phyloP scores from a whole-genome alignment of 2,797 vertebrate species.

The Leptatherina wallacei region DNA sequence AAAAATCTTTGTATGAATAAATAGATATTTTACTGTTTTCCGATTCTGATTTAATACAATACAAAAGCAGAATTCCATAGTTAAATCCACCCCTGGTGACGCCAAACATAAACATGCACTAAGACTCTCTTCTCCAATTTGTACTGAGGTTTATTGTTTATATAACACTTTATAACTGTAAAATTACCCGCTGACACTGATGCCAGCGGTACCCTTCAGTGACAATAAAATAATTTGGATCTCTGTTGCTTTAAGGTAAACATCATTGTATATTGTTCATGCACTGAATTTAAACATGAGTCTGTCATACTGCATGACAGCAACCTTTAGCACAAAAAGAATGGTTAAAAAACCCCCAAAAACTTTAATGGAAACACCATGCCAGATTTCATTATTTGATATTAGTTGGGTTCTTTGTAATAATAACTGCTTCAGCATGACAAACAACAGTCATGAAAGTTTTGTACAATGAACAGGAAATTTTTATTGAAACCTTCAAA shows the following conservation, averaged over 20 bases:
- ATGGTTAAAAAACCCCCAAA: neutral
- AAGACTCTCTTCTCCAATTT: neutral
- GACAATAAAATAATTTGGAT: neutral
- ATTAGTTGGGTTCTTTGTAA: neutral
- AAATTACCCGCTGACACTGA: neutral
- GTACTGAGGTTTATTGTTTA: neutral
- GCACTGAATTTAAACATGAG: neutral
- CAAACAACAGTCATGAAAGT: neutral
- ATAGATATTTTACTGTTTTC: slow-evolving; percentile 19
- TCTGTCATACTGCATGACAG: neutral
- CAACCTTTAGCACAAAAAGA: neutral
- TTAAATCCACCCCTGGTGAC: slow-evolving; percentile 7
- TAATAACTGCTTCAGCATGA: neutral
- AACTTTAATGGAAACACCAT: neutral
- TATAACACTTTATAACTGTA: slow-evolving; percentile 1
- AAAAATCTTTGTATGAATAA: slow-evolving; percentile 26
- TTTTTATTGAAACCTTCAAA: neutral
- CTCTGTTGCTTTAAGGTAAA: too few relatives aligned
- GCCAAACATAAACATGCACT: too few relatives aligned
- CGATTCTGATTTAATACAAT: slow-evolving; percentile 25
- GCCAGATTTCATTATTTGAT: neutral
- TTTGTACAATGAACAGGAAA: neutral
- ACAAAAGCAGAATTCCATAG: neutral
- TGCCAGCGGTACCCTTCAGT: too few relatives aligned
- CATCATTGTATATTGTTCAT: too few relatives aligned